Conservation (phyloP, 2,888 invertebrate species). For the Sclerodermus sp. region DNA sequence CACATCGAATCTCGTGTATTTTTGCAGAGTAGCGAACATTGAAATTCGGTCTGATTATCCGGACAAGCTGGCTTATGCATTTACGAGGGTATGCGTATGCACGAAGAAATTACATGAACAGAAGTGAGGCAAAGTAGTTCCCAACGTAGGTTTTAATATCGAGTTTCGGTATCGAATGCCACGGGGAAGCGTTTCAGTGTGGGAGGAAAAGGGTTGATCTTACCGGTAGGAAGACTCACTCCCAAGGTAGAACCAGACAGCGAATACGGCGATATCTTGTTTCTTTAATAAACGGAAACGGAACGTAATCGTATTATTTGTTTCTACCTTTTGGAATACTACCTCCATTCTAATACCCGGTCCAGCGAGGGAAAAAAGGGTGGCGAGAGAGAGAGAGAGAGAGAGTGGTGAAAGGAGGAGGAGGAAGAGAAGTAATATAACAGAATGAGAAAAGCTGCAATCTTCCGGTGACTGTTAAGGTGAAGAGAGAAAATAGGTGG, state of each 20-base stretch:
- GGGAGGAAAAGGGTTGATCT: slow-evolving; percentile 19
- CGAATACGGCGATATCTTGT: slow-evolving; percentile 51
- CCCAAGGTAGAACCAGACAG: slow-evolving; percentile 31
- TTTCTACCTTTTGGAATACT: slow-evolving; percentile 51
- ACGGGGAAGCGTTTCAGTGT: slow-evolving; percentile 28
- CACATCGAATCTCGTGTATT: slow-evolving; percentile 4
- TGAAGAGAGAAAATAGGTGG: slow-evolving; percentile 39
- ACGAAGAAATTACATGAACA: slow-evolving; percentile 16
- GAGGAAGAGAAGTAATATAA: no score
- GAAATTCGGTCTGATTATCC: slow-evolving; percentile 45
- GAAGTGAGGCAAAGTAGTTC: slow-evolving; percentile 44
- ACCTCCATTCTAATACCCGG: slow-evolving; percentile 38
- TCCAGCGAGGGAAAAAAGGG: slow-evolving; percentile 12
- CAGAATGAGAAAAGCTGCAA: no score
- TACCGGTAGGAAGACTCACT: slow-evolving; percentile 22
- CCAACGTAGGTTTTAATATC: slow-evolving; percentile 53
- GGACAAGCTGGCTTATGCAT: slow-evolving; percentile 44
- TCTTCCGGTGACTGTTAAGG: background rate
- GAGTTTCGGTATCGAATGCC: slow-evolving; percentile 55
- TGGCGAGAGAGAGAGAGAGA: slow-evolving; percentile 1
- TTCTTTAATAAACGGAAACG: slow-evolving; percentile 59
- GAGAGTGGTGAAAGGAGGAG: slow-evolving; percentile 9
- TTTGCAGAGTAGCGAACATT: slow-evolving; percentile 29
- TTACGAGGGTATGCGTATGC: slow-evolving; percentile 18
- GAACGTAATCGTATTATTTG: slow-evolving; percentile 59